Percentiles rank a stretch among this genome's conserved stretches.
phyloP scores from a whole-genome alignment of 2,888 invertebrate genomes.

The Heterodera filipjevi region DNA sequence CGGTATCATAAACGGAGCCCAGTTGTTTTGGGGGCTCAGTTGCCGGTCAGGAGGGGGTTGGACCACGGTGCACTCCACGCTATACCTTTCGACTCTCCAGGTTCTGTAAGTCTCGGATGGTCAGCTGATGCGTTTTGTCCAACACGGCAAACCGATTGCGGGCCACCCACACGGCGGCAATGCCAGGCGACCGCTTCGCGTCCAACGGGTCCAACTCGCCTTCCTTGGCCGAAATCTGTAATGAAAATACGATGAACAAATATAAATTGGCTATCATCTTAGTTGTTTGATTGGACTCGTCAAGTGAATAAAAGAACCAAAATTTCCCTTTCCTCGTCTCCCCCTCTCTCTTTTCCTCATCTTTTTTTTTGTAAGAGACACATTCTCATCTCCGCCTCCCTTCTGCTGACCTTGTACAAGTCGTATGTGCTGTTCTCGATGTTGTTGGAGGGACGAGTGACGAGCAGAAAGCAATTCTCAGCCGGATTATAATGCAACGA shows the following conservation, averaged over 20 bases:
- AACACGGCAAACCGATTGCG: constrained; percentile 94
- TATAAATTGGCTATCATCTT: no score
- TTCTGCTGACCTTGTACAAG: constrained; percentile 85
- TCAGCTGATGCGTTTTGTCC: constrained; percentile 85
- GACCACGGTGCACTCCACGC: no score
- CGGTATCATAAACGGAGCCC: no score
- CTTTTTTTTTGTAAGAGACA: no score
- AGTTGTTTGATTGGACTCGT: no score
- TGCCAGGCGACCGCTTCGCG: constrained; percentile 79
- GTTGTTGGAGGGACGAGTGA: constrained; percentile 76
- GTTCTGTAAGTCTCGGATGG: constrained; percentile 83
- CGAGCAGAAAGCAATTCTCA: constrained; percentile 88
- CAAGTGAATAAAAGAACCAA: no score
- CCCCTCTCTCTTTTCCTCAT: no score
- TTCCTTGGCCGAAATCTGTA: constrained; percentile 66
- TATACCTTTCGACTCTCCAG: constrained; percentile 82
- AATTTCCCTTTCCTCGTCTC: no score
- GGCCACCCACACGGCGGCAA: constrained; percentile 93
- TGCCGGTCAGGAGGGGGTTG: no score
- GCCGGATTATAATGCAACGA: constrained; percentile 97
- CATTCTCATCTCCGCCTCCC: no score
- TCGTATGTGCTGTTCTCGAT: constrained; percentile 91
- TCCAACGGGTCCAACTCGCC: constrained; percentile 52
- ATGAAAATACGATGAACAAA: constrained; percentile 7
- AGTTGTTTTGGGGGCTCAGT: no score